phyloP scores from a whole-genome alignment of 2,797 vertebrate genomes.

The Enteromius fasciolatus region DNA sequence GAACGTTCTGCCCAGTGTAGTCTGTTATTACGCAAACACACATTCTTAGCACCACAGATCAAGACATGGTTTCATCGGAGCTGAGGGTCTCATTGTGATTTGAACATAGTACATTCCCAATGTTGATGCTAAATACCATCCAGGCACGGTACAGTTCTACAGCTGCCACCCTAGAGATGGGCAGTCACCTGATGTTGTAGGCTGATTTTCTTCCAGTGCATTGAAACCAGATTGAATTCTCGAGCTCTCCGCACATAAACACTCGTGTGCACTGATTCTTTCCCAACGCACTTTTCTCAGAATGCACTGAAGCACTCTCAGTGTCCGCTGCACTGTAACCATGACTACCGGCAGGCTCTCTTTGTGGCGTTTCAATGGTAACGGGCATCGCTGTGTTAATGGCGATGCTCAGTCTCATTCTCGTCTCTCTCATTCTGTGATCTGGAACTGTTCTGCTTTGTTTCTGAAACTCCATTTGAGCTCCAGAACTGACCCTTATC shows the following conservation, averaged over 20 bases:
- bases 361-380: slow-evolving; percentile 47
- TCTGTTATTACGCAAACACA: slow-evolving; percentile 4
- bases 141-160: not conserved
- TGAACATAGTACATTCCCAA: not conserved
- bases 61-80: not conserved
- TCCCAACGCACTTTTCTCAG: slow-evolving; percentile 39
- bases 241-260: not conserved
- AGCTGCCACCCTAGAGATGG: not conserved
- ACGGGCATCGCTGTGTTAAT: slow-evolving; percentile 62
- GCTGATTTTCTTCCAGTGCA: not conserved
- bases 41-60: not conserved
- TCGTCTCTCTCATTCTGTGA: slow-evolving; percentile 54
- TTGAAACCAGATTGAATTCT: not conserved
- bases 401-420: slow-evolving; percentile 53
- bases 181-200: not conserved
- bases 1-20: not conserved
- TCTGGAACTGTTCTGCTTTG: slow-evolving; percentile 20
- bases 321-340: slow-evolving; percentile 52
- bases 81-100: not conserved
- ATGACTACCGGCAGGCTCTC: slow-evolving; percentile 54
- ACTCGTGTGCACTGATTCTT: not conserved
- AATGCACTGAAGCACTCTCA: slow-evolving; percentile 36
- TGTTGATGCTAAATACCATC: not conserved
- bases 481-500: not conserved
- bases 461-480: not conserved